Conservation (phyloP, 1,140 invertebrate genomes). For the Antheraea mylitta region DNA sequence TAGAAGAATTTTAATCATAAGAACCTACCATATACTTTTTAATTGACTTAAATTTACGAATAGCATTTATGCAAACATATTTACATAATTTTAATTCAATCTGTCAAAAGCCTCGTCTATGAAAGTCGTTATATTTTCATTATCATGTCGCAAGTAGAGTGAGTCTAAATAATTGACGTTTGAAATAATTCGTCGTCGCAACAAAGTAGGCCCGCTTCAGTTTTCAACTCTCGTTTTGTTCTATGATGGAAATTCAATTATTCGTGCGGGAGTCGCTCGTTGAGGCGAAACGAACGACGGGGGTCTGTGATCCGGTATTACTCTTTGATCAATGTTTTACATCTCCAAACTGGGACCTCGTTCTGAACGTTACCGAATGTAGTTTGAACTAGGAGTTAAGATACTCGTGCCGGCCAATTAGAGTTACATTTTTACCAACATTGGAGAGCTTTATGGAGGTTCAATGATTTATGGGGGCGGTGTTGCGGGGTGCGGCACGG, state of each 20-base stretch:
- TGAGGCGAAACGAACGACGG: constrained; percentile 48
- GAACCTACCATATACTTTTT: neutral
- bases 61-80: neutral
- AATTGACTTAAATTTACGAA: neutral
- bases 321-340: constrained; percentile 66
- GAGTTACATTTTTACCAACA: constrained; percentile 75
- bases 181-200: constrained; percentile 71
- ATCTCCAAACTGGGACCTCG: constrained; percentile 50
- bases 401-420: constrained; percentile 68
- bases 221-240: constrained; percentile 75
- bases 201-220: constrained; percentile 74
- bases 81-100: neutral
- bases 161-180: constrained; percentile 73
- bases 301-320: constrained; percentile 35
- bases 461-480: constrained; percentile 77
- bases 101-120: neutral
- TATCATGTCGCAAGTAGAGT: neutral
- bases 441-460: constrained; percentile 74
- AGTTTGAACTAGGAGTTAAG: constrained; percentile 54
- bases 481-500: constrained; percentile 44
- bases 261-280: constrained; percentile 58
- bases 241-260: constrained; percentile 77
- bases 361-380: constrained; percentile 38
- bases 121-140: neutral
- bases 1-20: neutral